Base-by-base conservation (phyloP, 2,888 invertebrate genomes). In the Steinernema carpocapsae region DNA sequence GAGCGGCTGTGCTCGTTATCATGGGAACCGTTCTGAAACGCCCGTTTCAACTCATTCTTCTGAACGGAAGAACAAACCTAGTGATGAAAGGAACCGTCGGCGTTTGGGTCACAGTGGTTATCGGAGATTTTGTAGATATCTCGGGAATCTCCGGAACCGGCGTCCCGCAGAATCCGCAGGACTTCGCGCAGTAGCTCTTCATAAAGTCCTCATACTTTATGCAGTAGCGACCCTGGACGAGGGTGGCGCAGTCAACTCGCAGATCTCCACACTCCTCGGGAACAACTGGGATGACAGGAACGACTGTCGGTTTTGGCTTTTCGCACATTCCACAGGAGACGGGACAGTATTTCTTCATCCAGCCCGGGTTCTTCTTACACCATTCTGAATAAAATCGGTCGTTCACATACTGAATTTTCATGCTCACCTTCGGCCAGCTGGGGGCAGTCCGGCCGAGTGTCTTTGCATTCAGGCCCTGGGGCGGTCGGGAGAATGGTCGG, bases 301-400 rank as follows among this genome's bases (percentile, higher is more conserved):
- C 14, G 17, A 48, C 48, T 3, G 1, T 2, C 32, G 64, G 64
- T 32, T 64, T 64, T 29, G 64, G 29, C 37, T 24, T 45, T 48
- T 51, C 77, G 64, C 84, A 84, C 76, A 83, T 79, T 45, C 81
- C 82, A 72, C 86, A 85, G 17, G 84, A 76, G 52, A 83, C 77
- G 17, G 84, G 84, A 51, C 86, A 86, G 73, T 85, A 78, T 6
- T 79, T 78, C 29, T 80, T 79, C 86, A 86, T 86, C 85, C 85
- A 86, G 19, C 79, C 81, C 0, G 84, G 83, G 72, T 86, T 86
- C 51, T 84, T 78, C n/a, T 77, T 78, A 72, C 86, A 86, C 86
- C 86, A 86, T 12, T 86, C 84, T 83, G 32, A 48, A 78, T 32
- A 14, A 45, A 26, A 72, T 14, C 29, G 6, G 73, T 46, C 1